Conservation (phyloP, 2,888 invertebrate genomes). For the Euspilapteryx auroguttella region DNA sequence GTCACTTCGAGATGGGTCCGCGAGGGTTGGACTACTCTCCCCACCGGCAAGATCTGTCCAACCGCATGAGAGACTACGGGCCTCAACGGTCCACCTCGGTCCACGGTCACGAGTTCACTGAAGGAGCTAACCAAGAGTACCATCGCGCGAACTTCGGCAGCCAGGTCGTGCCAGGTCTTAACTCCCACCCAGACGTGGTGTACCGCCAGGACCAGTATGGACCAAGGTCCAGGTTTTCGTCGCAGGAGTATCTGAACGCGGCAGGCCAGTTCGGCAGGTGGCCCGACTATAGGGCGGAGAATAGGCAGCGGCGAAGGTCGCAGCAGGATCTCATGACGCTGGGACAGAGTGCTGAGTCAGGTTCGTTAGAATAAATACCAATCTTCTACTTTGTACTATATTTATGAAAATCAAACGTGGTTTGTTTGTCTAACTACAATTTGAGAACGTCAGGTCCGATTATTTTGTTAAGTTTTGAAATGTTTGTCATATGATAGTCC, state of each 20-base stretch:
- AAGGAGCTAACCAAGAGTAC: constrained; percentile 38
- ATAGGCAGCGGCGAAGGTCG: constrained; percentile 43
- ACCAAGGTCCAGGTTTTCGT: constrained; percentile 44
- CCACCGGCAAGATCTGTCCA: constrained; percentile 41
- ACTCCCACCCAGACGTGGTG: constrained; percentile 46
- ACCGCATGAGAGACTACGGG: constrained; percentile 38
- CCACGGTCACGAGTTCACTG: constrained; percentile 49
- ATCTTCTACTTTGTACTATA: too few species aligned
- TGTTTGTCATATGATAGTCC: too few species aligned
- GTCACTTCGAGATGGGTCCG: constrained; percentile 54
- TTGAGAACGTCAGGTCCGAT: too few species aligned
- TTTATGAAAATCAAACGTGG: too few species aligned
- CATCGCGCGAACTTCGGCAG: constrained; percentile 37
- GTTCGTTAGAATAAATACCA: constrained; percentile 13
- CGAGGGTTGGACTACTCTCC: constrained; percentile 50
- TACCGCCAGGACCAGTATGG: constrained; percentile 44
- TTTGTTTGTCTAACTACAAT: too few species aligned
- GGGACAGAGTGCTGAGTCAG: constrained; percentile 45
- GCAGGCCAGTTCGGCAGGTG: constrained; percentile 43
- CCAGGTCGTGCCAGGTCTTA: constrained; percentile 36
- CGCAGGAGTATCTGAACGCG: constrained; percentile 50
- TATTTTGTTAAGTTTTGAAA: too few species aligned
- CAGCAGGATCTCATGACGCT: constrained; percentile 51
- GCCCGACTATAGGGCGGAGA: constrained; percentile 44
- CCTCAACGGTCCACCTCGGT: constrained; percentile 49